phyloP scores from a whole-genome alignment of 2,797 vertebrate species.

The Hapalemur alaotrensis region DNA sequence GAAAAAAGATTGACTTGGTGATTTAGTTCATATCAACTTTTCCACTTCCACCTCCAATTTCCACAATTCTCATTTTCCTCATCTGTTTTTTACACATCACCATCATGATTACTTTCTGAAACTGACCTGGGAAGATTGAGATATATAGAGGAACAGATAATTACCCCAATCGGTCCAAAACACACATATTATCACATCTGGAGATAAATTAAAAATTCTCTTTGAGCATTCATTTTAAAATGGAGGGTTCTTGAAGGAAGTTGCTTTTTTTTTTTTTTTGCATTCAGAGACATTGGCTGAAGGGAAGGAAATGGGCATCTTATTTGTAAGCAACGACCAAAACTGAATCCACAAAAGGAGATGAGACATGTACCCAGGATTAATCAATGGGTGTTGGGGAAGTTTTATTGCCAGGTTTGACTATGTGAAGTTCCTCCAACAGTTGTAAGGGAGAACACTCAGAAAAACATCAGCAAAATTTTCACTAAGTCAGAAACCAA shows the following conservation, averaged over 20 bases:
- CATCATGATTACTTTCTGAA: background rate
- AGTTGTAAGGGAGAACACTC: background rate
- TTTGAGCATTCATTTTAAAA: background rate
- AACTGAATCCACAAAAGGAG: rapidly evolving
- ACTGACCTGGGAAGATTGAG: background rate
- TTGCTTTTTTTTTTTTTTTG: background rate
- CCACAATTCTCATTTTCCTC: background rate
- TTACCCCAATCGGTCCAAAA: background rate
- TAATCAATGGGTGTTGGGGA: background rate
- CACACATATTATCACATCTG: background rate
- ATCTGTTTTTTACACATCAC: background rate
- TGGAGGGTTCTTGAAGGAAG: background rate
- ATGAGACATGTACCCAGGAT: too few species aligned
- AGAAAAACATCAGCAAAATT: background rate
- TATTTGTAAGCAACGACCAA: background rate
- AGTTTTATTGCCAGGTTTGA: background rate
- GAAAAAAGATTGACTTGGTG: background rate
- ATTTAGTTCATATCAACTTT: background rate
- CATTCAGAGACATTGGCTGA: background rate
- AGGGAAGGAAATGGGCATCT: background rate
- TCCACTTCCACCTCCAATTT: background rate
- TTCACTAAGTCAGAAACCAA: background rate
- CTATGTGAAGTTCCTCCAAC: background rate
- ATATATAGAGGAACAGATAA: background rate
- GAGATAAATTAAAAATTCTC: background rate